phyloP scores from a whole-genome alignment of 2,113 vertebrate species.

The Pseudorasbora parva region DNA sequence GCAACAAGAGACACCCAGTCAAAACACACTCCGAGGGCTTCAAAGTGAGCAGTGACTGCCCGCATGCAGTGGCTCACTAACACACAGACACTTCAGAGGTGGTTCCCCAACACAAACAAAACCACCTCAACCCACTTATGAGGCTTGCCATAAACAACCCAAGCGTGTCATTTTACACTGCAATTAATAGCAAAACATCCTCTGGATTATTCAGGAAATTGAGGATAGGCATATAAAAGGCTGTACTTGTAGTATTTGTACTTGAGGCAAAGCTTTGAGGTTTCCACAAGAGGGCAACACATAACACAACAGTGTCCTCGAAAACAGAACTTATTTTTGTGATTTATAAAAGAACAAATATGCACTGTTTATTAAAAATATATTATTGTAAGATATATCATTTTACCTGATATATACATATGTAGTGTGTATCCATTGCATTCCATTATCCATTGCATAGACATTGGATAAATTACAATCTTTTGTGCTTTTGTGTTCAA shows the following conservation, averaged over 20 bases:
- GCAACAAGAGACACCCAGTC: constrained; percentile 53
- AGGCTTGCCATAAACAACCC: constrained; percentile 14
- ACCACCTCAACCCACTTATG: background rate
- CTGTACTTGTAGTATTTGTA: background rate
- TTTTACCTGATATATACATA: background rate
- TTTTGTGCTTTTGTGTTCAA: background rate
- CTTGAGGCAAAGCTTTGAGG: background rate
- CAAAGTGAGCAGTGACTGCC: constrained; percentile 48
- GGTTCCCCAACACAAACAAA: constrained; percentile 37
- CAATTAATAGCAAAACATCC: constrained; percentile 9
- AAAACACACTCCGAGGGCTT: constrained; percentile 52
- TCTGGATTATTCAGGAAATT: background rate
- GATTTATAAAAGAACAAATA: background rate
- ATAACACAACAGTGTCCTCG: background rate
- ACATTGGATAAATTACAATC: background rate
- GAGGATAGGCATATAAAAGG: background rate
- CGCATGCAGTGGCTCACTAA: constrained; percentile 37
- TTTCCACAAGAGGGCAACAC: constrained; percentile 52
- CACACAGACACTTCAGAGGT: constrained; percentile 43
- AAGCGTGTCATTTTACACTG: background rate
- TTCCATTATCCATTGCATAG: background rate
- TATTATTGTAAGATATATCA: background rate
- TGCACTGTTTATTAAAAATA: background rate
- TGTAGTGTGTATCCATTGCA: background rate
- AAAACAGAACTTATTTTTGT: background rate